Percentiles rank a stretch among this genome's conserved stretches.
Evolutionary conservation across 2,888 invertebrate genomes (phyloP).

Genomic region (Brenthis daphne): DNA sequence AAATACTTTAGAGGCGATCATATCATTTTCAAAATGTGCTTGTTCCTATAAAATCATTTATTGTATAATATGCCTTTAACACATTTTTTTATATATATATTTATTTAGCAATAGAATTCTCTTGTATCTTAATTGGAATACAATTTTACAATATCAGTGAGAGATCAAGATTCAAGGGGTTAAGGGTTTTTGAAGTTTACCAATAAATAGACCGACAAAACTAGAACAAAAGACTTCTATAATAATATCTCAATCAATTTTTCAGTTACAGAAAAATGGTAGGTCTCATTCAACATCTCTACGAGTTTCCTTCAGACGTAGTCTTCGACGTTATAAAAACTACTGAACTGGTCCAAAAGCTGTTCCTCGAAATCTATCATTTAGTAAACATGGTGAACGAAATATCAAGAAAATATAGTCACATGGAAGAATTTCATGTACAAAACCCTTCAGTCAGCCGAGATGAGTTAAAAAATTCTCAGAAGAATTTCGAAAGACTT

Average conservation of each 20-base stretch:
- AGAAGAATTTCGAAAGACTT: not conserved
- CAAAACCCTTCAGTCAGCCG: not conserved
- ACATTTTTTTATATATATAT: too few relatives aligned
- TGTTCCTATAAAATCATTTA: too few relatives aligned
- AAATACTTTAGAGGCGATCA: too few relatives aligned
- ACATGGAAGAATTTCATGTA: conserved; percentile 10
- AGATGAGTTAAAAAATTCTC: not conserved
- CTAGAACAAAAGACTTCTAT: not conserved
- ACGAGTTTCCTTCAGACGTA: conserved; percentile 10
- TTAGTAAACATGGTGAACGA: conserved; percentile 55
- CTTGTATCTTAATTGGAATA: too few relatives aligned
- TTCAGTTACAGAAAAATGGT: conserved; percentile 54
- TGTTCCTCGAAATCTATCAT: conserved; percentile 53
- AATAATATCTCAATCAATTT: conserved; percentile 2
- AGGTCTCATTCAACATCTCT: conserved; percentile 31
- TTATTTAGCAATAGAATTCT: too few relatives aligned
- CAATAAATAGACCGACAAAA: too few relatives aligned
- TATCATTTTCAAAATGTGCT: too few relatives aligned
- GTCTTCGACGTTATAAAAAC: conserved; percentile 40
- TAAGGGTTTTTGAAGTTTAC: too few relatives aligned
- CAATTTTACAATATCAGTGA: too few relatives aligned
- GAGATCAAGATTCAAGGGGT: too few relatives aligned
- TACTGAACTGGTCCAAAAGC: conserved; percentile 44
- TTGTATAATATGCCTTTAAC: too few relatives aligned
- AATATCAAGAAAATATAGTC: conserved; percentile 46